Conservation (phyloP, 2,888 invertebrate genomes). For the Dolomedes plantarius region DNA sequence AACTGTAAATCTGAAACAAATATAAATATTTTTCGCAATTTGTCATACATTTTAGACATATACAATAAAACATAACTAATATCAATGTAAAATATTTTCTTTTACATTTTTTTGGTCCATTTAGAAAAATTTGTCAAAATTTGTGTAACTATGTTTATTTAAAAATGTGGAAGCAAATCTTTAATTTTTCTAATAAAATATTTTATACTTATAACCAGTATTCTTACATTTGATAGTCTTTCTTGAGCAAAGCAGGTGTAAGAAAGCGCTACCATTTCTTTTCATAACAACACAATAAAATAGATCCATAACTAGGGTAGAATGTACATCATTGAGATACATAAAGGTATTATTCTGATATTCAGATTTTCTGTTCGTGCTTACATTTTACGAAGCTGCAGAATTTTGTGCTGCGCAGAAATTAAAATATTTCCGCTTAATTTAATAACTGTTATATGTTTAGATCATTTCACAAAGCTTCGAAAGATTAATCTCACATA, state of each 20-base stretch:
- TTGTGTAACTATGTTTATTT: background rate
- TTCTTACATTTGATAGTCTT: background rate
- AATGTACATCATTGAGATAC: too few species aligned
- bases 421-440: too few species aligned
- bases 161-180: background rate
- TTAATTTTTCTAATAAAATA: background rate
- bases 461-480: too few species aligned
- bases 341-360: too few species aligned
- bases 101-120: background rate
- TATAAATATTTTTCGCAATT: background rate
- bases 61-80: background rate
- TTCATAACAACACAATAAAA: background rate
- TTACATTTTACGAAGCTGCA: too few species aligned
- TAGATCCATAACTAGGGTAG: too few species aligned
- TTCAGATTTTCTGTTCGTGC: too few species aligned
- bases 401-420: too few species aligned
- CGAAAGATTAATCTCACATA: too few species aligned
- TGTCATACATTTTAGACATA: background rate
- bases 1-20: background rate
- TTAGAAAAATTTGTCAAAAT: background rate
- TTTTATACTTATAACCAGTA: background rate
- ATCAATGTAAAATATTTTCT: background rate
- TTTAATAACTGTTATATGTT: too few species aligned
- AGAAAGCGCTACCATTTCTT: background rate
- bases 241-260: constrained; percentile 69